Evolutionary conservation across 2,113 vertebrate species (phyloP).

Genomic region (Cyphomyrus plagiostoma): DNA sequence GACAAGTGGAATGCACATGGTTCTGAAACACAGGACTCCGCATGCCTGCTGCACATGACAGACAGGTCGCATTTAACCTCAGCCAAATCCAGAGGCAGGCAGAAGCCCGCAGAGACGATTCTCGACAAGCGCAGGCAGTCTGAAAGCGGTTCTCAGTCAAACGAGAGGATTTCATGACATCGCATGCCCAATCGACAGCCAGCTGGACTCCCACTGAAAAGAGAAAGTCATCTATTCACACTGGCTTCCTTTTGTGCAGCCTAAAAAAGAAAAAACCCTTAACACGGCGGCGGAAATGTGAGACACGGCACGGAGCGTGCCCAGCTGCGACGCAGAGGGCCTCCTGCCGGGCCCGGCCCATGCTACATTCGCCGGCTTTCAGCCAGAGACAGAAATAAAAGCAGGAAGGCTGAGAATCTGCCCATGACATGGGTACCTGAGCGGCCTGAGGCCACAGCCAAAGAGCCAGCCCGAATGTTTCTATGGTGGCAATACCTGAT

Average conservation of each 20-base stretch:
- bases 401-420: background rate
- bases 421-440: background rate
- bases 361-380: background rate
- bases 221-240: background rate
- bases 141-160: background rate
- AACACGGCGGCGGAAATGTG: background rate
- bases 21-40: background rate
- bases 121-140: background rate
- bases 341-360: background rate
- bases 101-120: background rate
- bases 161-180: background rate
- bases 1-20: background rate
- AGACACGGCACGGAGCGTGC: background rate
- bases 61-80: background rate
- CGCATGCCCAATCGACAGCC: background rate
- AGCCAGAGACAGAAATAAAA: background rate
- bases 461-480: background rate
- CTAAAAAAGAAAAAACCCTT: background rate
- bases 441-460: background rate
- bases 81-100: background rate
- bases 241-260: background rate
- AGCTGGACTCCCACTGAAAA: conserved; percentile 5
- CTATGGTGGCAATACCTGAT: background rate
- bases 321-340: background rate
- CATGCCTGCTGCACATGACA: background rate